These are phyloP conservation scores for Heliconius ethilla DNA, from an alignment of 2,888 invertebrate genomes.

Conservation along the genomic window DNA sequence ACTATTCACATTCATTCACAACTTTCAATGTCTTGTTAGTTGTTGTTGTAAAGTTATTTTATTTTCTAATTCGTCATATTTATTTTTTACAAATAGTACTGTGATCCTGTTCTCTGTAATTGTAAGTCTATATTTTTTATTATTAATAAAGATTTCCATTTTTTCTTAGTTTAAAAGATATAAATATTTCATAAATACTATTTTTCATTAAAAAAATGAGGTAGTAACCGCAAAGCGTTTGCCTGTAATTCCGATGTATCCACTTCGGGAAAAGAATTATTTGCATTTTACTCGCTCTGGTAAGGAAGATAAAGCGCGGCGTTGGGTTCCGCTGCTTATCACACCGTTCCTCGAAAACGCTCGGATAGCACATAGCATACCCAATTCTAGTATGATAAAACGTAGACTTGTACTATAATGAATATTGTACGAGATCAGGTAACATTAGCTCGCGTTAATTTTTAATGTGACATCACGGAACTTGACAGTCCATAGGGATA, in stretches of 20 bases:
- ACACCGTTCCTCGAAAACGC: not conserved
- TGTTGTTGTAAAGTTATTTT: not conserved
- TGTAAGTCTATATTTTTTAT: not conserved
- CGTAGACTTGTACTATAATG: constrained; percentile 43
- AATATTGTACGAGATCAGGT: constrained; percentile 53
- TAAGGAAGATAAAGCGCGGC: not conserved
- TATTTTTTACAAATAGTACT: not conserved
- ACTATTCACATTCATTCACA: too few relatives aligned
- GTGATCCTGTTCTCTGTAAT: not conserved
- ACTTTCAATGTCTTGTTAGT: not conserved
- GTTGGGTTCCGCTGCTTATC: not conserved
- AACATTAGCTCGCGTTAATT: constrained; percentile 59
- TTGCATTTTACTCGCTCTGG: not conserved
- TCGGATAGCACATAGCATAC: not conserved
- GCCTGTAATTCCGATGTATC: not conserved
- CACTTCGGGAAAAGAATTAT: not conserved
- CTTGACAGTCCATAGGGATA: constrained; percentile 41
- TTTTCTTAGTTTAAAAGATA: not conserved
- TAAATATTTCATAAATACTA: not conserved
- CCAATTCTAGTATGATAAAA: not conserved
- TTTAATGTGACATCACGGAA: constrained; percentile 53
- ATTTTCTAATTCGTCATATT: not conserved
- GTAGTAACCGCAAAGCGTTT: not conserved
- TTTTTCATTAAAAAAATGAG: not conserved
- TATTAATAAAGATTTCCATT: not conserved